Evolutionary conservation across 2,888 invertebrate species (phyloP).

Genomic region (Drosophila neonasuta): DNA sequence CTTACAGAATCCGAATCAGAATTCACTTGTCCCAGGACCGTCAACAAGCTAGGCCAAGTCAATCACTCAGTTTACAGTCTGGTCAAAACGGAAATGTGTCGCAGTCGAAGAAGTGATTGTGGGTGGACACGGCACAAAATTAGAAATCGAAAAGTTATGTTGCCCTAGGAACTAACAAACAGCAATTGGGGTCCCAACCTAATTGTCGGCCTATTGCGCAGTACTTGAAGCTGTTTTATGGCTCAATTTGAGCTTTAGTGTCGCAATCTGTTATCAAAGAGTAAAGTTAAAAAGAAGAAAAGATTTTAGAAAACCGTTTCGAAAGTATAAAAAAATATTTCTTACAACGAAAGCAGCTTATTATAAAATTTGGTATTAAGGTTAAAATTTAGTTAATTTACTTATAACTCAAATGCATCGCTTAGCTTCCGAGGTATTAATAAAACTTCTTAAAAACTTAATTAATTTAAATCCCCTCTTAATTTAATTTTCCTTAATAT

Average conservation of each 20-base stretch:
- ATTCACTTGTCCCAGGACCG: slow-evolving; percentile 65
- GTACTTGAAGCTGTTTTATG: not conserved
- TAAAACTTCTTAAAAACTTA: too few relatives aligned
- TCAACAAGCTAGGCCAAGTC: slow-evolving; percentile 48
- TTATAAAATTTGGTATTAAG: too few relatives aligned
- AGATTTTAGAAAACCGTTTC: not conserved
- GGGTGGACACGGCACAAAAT: slow-evolving; percentile 49
- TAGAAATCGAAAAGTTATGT: slow-evolving; percentile 44
- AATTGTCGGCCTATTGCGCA: slow-evolving; percentile 31
- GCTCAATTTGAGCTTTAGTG: not conserved
- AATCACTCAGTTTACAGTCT: slow-evolving; percentile 51
- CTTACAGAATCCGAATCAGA: not conserved
- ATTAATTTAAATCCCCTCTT: too few relatives aligned
- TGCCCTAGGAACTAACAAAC: slow-evolving; percentile 48
- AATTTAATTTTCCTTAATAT: too few relatives aligned
- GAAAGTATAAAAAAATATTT: too few relatives aligned
- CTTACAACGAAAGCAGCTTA: too few relatives aligned
- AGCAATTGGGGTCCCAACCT: not conserved
- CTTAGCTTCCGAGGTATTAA: too few relatives aligned
- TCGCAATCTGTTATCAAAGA: not conserved
- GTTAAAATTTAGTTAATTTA: too few relatives aligned
- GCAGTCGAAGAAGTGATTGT: slow-evolving; percentile 42
- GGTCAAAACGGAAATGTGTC: slow-evolving; percentile 71
- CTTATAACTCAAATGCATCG: too few relatives aligned
- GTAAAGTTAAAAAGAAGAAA: too few relatives aligned